These are phyloP conservation scores for Blennius ocellaris DNA, from an alignment of 2,113 vertebrate species.

Conservation along the genomic window DNA sequence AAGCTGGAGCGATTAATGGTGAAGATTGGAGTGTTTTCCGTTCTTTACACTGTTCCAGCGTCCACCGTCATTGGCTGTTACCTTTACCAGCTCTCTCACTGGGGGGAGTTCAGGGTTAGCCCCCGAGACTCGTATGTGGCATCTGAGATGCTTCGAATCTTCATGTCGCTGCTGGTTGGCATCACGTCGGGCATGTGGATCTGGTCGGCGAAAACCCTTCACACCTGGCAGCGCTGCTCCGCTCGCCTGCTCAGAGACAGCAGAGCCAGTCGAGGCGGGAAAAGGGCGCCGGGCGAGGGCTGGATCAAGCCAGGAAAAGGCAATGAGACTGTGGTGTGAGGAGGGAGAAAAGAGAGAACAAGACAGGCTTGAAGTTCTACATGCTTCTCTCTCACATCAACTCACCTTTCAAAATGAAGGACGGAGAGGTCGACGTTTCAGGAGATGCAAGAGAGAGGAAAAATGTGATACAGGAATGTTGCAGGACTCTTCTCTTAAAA, in stretches of 20 bases:
- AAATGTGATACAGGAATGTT: constrained; percentile 15
- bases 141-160: constrained; percentile 97
- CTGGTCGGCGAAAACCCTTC: constrained; percentile 98
- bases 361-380: constrained; percentile 29
- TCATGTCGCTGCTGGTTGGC: constrained; percentile 97
- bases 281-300: constrained; percentile 86
- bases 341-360: constrained; percentile 41
- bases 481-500: constrained; percentile 30
- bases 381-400: constrained; percentile 30
- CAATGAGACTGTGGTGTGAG: constrained; percentile 94
- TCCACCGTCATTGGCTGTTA: constrained; percentile 98
- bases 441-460: constrained; percentile 5
- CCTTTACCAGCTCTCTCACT: constrained; percentile 97
- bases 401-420: constrained; percentile 34
- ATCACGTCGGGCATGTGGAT: constrained; percentile 99
- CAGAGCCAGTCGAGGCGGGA: constrained; percentile 86
- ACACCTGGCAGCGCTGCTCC: constrained; percentile 97
- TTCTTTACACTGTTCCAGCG: constrained; percentile 97
- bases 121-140: constrained; percentile 93
- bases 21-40: constrained; percentile 98
- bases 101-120: constrained; percentile 89
- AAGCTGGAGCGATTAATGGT: constrained; percentile 98
- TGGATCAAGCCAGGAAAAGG: constrained; percentile 96
- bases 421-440: constrained; percentile 6
- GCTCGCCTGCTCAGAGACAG: constrained; percentile 89